phyloP scores from a whole-genome alignment of 2,113 vertebrate species.

The Alethe castanea region DNA sequence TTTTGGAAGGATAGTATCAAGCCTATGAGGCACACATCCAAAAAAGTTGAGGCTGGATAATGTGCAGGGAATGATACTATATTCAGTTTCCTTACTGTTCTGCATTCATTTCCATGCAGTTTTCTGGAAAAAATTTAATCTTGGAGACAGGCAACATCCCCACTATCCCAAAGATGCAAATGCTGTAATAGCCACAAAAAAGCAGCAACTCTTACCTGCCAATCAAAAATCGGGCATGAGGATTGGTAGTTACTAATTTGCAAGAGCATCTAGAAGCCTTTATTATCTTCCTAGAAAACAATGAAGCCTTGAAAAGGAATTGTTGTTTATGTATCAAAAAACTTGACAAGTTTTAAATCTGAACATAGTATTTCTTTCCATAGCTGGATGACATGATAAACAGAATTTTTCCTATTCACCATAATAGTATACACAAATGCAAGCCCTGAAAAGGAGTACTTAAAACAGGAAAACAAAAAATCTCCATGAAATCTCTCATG shows the following conservation, averaged over 20 bases:
- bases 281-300: neutral
- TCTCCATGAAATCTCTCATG: neutral
- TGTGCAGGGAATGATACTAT: neutral
- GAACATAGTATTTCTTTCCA: neutral
- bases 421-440: neutral
- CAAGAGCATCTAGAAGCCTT: neutral
- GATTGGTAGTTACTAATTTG: neutral
- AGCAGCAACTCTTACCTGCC: neutral
- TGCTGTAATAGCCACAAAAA: neutral
- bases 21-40: neutral
- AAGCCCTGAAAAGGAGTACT: neutral
- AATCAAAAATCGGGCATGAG: neutral
- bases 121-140: neutral
- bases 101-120: neutral
- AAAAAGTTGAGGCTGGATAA: neutral
- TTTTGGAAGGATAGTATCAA: neutral
- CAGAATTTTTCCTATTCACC: neutral
- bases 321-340: neutral
- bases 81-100: neutral
- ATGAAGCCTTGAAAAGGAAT: neutral
- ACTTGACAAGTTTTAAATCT: neutral
- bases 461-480: slow-evolving; percentile 1
- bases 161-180: neutral
- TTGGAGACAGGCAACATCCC: neutral
- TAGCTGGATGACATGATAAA: neutral